Evolutionary conservation across 2,888 invertebrate genomes (phyloP).

Genomic region (Elegia similella): DNA sequence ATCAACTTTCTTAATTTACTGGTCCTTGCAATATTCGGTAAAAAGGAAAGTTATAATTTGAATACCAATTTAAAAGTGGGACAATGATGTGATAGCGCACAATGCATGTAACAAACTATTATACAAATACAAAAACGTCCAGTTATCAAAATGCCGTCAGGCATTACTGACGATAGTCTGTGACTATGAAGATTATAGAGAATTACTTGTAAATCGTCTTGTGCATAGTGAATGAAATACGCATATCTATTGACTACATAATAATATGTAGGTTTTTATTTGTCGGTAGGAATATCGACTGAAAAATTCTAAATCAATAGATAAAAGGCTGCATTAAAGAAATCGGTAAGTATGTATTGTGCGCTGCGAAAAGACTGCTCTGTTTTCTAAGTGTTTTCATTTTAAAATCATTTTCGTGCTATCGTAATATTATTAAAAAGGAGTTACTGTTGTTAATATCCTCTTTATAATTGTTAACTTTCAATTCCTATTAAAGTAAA

Average conservation of each 20-base stretch:
- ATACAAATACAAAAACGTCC: no score
- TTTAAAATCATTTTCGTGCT: background rate
- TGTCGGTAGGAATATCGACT: background rate
- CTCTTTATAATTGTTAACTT: no score
- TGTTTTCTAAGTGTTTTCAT: background rate
- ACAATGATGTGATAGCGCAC: background rate
- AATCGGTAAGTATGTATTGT: conserved; percentile 3
- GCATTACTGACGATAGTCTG: background rate
- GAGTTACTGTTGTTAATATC: background rate
- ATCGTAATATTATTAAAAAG: background rate
- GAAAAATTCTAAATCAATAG: background rate
- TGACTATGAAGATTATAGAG: no score
- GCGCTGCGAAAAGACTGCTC: conserved; percentile 9
- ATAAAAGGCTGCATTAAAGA: no score
- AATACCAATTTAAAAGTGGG: background rate
- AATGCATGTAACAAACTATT: background rate
- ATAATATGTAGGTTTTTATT: no score
- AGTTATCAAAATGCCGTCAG: background rate
- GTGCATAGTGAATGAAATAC: no score
- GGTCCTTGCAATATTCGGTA: conserved; percentile 1
- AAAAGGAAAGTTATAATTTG: background rate
- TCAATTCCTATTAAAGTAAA: no score
- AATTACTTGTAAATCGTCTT: no score
- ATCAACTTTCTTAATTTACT: background rate
- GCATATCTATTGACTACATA: no score